phyloP scores from a whole-genome alignment of 2,113 vertebrate genomes.

The Hippocampus guttulatus region DNA sequence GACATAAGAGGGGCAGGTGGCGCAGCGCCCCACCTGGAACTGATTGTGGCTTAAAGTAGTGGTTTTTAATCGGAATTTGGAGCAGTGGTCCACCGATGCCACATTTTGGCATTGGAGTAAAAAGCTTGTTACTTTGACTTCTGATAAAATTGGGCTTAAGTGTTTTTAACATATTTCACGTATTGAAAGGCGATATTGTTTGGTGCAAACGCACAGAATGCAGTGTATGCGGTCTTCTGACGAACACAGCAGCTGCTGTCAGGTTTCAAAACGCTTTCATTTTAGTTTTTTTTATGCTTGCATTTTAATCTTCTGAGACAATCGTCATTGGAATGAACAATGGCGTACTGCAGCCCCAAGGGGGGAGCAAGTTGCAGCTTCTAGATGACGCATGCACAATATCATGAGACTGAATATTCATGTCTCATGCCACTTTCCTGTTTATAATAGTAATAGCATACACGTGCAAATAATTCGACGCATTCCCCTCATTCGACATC shows the following conservation, averaged over 20 bases:
- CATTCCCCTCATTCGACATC: not conserved
- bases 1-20: too few species aligned
- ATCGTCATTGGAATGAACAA: not conserved
- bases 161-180: not conserved
- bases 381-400: not conserved
- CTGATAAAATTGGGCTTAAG: not conserved
- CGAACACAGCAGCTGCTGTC: not conserved
- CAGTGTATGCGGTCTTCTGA: not conserved
- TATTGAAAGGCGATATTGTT: not conserved
- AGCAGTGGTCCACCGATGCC: too few species aligned
- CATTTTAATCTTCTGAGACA: constrained; percentile 1
- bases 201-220: not conserved
- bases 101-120: not conserved
- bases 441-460: not conserved
- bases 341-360: not conserved
- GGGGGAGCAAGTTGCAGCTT: not conserved
- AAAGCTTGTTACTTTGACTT: not conserved
- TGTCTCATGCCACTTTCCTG: not conserved
- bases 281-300: not conserved
- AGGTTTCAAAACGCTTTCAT: not conserved
- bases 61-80: not conserved
- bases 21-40: too few species aligned
- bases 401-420: not conserved
- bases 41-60: not conserved
- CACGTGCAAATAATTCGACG: not conserved